Conservation (phyloP, 2,797 vertebrate species). For the Peromyscus aztecus region DNA sequence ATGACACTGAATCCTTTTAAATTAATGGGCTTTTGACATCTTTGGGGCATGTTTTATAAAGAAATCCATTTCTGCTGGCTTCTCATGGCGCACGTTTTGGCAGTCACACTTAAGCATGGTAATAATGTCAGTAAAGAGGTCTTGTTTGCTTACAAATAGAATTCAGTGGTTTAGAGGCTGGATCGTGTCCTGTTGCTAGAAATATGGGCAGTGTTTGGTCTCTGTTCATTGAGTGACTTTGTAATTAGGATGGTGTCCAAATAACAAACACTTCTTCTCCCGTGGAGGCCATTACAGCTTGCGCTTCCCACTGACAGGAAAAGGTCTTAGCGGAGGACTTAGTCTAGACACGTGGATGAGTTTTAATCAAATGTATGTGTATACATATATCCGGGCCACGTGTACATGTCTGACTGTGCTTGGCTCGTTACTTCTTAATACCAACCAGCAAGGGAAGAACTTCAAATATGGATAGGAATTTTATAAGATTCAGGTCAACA, state of each 20-base stretch:
- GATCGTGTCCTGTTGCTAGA: constrained; percentile 68
- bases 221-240: constrained; percentile 73
- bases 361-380: constrained; percentile 60
- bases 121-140: constrained; percentile 68
- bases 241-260: constrained; percentile 78
- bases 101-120: constrained; percentile 16
- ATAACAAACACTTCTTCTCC: constrained; percentile 79
- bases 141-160: constrained; percentile 79
- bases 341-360: constrained; percentile 37
- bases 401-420: not conserved
- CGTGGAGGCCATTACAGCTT: constrained; percentile 81
- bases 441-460: constrained; percentile 1
- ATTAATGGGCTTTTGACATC: constrained; percentile 70
- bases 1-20: constrained; percentile 45
- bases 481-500: constrained; percentile 30
- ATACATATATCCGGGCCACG: not conserved
- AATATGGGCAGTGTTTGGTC: constrained; percentile 75
- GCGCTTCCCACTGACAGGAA: constrained; percentile 63
- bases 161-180: constrained; percentile 74
- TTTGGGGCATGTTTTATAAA: constrained; percentile 60
- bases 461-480: constrained; percentile 53
- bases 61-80: constrained; percentile 52
- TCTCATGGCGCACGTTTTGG: constrained; percentile 63
- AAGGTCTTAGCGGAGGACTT: constrained; percentile 64
- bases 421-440: constrained; percentile 11